These are phyloP conservation scores for Coleophora deauratella DNA, from an alignment of 2,888 invertebrate genomes.

Conservation along the genomic window DNA sequence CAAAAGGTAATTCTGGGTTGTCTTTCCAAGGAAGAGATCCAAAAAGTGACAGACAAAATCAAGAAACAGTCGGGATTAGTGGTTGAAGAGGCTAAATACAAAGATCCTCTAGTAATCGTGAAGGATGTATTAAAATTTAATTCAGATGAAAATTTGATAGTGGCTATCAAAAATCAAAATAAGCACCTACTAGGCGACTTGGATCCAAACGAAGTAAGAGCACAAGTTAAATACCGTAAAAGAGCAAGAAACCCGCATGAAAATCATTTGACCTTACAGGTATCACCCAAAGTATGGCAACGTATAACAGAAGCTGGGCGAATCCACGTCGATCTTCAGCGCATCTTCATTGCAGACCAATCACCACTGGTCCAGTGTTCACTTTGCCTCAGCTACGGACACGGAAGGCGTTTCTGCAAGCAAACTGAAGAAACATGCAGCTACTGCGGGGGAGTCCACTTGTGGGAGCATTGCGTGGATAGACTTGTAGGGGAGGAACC, in stretches of 20 bases:
- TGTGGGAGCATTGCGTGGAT: not conserved
- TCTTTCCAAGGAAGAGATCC: not conserved
- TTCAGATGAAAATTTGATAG: not conserved
- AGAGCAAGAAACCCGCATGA: not conserved
- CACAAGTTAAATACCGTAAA: too few species aligned
- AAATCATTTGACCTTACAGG: not conserved
- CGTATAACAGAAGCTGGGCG: not conserved
- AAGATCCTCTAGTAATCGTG: not conserved
- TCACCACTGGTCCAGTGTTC: too few species aligned
- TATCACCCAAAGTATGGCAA: not conserved
- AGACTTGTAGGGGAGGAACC: not conserved
- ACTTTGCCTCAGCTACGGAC: too few species aligned
- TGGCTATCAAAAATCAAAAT: not conserved
- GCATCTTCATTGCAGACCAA: not conserved
- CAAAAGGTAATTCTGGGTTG: not conserved
- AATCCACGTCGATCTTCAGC: not conserved
- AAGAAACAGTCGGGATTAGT: not conserved
- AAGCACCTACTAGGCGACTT: not conserved
- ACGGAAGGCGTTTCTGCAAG: not conserved
- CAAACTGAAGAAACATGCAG: not conserved
- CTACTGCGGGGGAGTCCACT: not conserved
- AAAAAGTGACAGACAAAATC: not conserved
- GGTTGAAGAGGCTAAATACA: not conserved
- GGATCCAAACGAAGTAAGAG: not conserved
- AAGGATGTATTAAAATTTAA: not conserved